phyloP scores from a whole-genome alignment of 37 sponge, comb jelly and placozoan genomes.

The Theonella swinhoei region DNA sequence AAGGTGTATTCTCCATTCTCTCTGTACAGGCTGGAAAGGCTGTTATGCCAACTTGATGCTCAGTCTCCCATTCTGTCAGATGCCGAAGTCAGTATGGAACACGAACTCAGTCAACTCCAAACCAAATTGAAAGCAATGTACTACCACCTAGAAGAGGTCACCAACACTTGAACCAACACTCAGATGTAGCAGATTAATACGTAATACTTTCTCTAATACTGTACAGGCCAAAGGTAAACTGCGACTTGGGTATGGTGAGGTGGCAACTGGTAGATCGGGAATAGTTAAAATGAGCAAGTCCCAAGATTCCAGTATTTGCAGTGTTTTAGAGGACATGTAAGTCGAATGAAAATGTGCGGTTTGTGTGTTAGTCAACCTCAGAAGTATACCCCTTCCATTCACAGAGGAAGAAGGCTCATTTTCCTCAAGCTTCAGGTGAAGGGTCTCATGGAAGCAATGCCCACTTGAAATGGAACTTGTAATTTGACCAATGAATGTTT shows the following conservation, averaged over 20 bases:
- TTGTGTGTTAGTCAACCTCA: background rate
- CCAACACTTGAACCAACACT: too few species aligned
- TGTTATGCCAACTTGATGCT: conserved; percentile 17
- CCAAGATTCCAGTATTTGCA: background rate
- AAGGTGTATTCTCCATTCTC: background rate
- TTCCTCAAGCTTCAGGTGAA: background rate
- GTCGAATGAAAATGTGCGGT: background rate
- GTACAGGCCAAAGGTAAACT: too few species aligned
- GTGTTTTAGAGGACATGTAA: background rate
- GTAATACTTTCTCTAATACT: background rate
- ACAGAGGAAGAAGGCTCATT: background rate
- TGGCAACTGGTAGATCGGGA: background rate
- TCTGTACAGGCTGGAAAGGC: conserved; percentile 22
- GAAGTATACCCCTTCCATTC: too few species aligned
- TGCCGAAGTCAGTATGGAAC: conserved; percentile 45
- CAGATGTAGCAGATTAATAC: too few species aligned
- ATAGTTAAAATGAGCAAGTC: background rate
- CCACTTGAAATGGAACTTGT: background rate
- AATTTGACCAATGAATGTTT: background rate
- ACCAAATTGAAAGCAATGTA: background rate
- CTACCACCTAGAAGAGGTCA: background rate
- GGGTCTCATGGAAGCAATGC: background rate
- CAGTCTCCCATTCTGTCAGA: conserved; percentile 59
- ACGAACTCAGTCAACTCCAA: conserved; percentile 25
- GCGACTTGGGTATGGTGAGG: background rate